A percentile compares a stretch with the other conserved stretches of the same genome.
phyloP scores from a whole-genome alignment of 2,797 vertebrate species.

The Sebastes minor region DNA sequence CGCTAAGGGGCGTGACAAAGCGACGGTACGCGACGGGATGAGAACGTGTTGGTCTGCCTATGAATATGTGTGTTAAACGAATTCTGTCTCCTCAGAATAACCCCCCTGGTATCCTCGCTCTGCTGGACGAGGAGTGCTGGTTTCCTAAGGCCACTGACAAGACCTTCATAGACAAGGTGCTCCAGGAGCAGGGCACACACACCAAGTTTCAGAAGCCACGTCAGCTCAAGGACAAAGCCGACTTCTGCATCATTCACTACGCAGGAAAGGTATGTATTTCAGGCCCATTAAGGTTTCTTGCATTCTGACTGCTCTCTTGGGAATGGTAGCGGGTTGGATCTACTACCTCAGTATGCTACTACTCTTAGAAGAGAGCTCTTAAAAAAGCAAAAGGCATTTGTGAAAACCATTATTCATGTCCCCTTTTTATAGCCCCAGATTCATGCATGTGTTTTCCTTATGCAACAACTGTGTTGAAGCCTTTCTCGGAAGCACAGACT shows the following conservation, averaged over 20 bases:
- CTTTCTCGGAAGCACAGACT: conserved; percentile 9
- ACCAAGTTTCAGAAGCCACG: conserved; percentile 97
- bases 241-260: conserved; percentile 98
- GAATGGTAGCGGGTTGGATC: neutral
- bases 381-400: neutral
- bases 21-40: too few species aligned
- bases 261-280: conserved; percentile 89
- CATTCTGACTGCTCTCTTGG: neutral
- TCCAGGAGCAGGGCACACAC: conserved; percentile 96
- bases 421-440: neutral
- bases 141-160: conserved; percentile 99
- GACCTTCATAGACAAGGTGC: conserved; percentile 97
- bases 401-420: neutral
- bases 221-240: conserved; percentile 97
- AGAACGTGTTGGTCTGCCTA: neutral
- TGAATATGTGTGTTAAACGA: neutral
- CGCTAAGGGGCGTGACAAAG: too few species aligned
- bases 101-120: conserved; percentile 93
- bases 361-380: neutral
- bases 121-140: conserved; percentile 99
- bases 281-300: neutral
- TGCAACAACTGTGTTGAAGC: neutral
- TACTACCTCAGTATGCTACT: neutral
- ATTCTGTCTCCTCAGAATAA: conserved; percentile 84
- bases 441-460: neutral